Base-by-base conservation (phyloP, 2,797 vertebrate genomes). In the Alca torda region DNA sequence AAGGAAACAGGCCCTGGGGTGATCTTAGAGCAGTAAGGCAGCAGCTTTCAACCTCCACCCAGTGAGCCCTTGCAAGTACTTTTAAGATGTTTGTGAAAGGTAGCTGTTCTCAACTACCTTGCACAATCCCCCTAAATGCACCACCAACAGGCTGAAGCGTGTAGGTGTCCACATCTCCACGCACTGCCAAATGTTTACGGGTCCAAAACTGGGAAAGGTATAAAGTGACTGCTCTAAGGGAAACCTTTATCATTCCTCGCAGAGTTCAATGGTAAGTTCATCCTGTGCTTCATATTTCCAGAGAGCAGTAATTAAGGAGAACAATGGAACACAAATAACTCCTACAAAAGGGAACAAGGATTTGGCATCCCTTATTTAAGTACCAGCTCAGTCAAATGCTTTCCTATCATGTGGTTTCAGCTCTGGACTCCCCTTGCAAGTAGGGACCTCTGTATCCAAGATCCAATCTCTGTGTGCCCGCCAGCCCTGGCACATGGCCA, bases 231-330 rank as follows among this genome's bases (percentile, higher is more conserved):
- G 57, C 65, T 86, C 57, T 61, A 35, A 77, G 80, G 67, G 35
- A 88, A 69, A 59, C 41, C 30, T 88, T 86, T 50, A 54, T 81
- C 50, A 15, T n/a, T 91, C 41, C 69, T 90, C 1, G 0, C 13
- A 5, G 54, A 84, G 61, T 81, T 91, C 64, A 91, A 43, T 13
- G 41, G 25, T 78, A 90, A 84, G 33, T 93, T 95, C 63, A 94
- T 70, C 83, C 67, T 53, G 20, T 70, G 85, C 85, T 74, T 67
- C 1, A 0, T 43, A 50, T 73, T 93, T 79, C 63, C 60, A 89
- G 48, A 84, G 46, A 95, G 56, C 28, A 35, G 67, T 90, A 91
- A 93, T 96, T 91, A 91, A 82, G 85, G 50, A 91, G 73, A 96
- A 97, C 89, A 94, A 76, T 82, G 59, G 48, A 86, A 74, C 80